phyloP scores from a whole-genome alignment of 2,888 invertebrate genomes.

The Parnassius apollo region DNA sequence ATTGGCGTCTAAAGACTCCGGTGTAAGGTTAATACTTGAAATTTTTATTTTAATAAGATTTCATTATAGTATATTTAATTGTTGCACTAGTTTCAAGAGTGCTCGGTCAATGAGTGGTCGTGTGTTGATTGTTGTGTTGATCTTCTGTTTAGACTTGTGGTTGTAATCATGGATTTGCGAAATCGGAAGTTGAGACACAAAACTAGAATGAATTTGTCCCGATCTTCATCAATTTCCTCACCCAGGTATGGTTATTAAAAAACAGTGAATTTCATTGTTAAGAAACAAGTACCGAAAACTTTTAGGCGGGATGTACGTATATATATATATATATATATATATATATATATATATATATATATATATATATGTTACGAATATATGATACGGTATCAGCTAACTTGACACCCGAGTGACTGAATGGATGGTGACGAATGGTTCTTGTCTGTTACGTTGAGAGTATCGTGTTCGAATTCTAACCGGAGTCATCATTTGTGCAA shows the following conservation, averaged over 20 bases:
- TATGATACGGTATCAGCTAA: too few relatives aligned
- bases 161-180: slow-evolving; percentile 65
- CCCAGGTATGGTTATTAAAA: slow-evolving; percentile 54
- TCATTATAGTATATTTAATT: slow-evolving; percentile 70
- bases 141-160: slow-evolving; percentile 23
- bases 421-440: too few relatives aligned
- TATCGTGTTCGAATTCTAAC: too few relatives aligned
- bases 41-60: slow-evolving; percentile 76
- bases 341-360: too few relatives aligned
- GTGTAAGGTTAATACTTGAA: slow-evolving; percentile 75
- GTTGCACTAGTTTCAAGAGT: slow-evolving; percentile 63
- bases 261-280: too few relatives aligned
- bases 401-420: too few relatives aligned
- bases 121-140: slow-evolving; percentile 42
- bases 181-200: slow-evolving; percentile 57
- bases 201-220: slow-evolving; percentile 56
- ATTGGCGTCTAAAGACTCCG: slow-evolving; percentile 58
- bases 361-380: too few relatives aligned
- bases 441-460: too few relatives aligned
- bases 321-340: too few relatives aligned
- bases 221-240: slow-evolving; percentile 65
- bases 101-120: slow-evolving; percentile 65
- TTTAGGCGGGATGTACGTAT: too few relatives aligned
- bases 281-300: too few relatives aligned
- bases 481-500: too few relatives aligned